phyloP scores from a whole-genome alignment of 2,797 vertebrate genomes.

The Streptopelia turtur region DNA sequence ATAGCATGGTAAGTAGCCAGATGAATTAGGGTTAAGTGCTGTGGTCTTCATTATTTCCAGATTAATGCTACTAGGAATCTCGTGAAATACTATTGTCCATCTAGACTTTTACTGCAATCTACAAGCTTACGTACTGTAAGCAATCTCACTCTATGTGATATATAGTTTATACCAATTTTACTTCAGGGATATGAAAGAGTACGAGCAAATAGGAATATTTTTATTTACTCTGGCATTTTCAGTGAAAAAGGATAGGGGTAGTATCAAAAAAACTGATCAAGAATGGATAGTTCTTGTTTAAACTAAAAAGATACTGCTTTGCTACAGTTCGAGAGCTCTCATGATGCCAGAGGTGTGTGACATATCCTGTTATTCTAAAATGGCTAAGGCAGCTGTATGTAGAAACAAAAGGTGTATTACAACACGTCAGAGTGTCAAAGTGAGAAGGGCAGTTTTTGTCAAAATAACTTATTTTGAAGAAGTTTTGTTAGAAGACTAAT shows the following conservation, averaged over 20 bases:
- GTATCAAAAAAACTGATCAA: neutral
- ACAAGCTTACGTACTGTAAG: neutral
- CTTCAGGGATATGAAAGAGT: neutral
- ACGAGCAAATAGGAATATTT: neutral
- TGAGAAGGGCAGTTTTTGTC: neutral
- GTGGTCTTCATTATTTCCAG: neutral
- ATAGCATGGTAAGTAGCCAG: neutral
- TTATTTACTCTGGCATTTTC: neutral
- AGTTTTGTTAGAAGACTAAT: neutral
- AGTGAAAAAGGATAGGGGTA: neutral
- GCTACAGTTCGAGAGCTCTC: rapidly evolving
- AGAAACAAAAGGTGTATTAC: neutral
- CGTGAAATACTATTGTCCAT: neutral
- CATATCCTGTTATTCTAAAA: neutral
- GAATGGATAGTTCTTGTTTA: neutral
- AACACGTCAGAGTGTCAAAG: neutral
- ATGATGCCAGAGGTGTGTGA: neutral
- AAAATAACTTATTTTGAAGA: neutral
- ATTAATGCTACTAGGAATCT: neutral
- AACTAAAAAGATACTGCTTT: neutral
- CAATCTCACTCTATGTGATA: neutral
- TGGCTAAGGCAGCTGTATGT: neutral
- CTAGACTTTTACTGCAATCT: neutral
- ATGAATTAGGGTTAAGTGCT: neutral
- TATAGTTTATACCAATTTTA: neutral